These are phyloP conservation scores for Pangasius djambal DNA, from an alignment of 2,797 vertebrate genomes.

Conservation along the genomic window DNA sequence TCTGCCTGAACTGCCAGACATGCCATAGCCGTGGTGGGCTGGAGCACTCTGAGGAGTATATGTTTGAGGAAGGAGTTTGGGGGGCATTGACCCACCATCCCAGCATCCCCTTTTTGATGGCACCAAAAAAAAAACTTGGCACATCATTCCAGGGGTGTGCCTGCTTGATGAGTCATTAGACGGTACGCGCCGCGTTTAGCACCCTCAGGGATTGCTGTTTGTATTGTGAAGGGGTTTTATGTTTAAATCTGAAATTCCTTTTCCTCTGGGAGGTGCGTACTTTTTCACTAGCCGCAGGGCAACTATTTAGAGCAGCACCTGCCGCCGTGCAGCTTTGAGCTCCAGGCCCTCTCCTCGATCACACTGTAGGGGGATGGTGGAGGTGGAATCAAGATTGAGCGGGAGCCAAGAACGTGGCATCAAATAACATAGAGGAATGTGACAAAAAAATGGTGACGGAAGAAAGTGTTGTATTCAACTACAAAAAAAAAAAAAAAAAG, in stretches of 20 bases:
- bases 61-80: slow-evolving; percentile 48
- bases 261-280: slow-evolving; percentile 54
- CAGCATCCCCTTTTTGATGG: slow-evolving; percentile 3
- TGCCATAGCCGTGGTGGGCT: slow-evolving; percentile 57
- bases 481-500: slow-evolving; percentile 63
- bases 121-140: slow-evolving; percentile 16
- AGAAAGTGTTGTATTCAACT: slow-evolving; percentile 70
- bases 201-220: slow-evolving; percentile 82
- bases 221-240: slow-evolving; percentile 76
- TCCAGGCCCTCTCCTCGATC: slow-evolving; percentile 40
- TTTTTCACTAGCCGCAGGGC: slow-evolving; percentile 80
- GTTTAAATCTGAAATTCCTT: slow-evolving; percentile 85
- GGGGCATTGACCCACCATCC: slow-evolving; percentile 50
- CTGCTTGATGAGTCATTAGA: slow-evolving; percentile 77
- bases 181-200: slow-evolving; percentile 73
- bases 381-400: slow-evolving; percentile 52
- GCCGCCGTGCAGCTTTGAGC: slow-evolving; percentile 78
- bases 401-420: slow-evolving; percentile 71
- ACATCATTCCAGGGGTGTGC: slow-evolving; percentile 60
- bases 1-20: not conserved
- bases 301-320: slow-evolving; percentile 87
- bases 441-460: slow-evolving; percentile 71
- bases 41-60: slow-evolving; percentile 52
- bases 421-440: slow-evolving; percentile 86
- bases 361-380: slow-evolving; percentile 28